Base-by-base conservation (phyloP, 2,888 invertebrate genomes). In the Eupithecia abbreviata region DNA sequence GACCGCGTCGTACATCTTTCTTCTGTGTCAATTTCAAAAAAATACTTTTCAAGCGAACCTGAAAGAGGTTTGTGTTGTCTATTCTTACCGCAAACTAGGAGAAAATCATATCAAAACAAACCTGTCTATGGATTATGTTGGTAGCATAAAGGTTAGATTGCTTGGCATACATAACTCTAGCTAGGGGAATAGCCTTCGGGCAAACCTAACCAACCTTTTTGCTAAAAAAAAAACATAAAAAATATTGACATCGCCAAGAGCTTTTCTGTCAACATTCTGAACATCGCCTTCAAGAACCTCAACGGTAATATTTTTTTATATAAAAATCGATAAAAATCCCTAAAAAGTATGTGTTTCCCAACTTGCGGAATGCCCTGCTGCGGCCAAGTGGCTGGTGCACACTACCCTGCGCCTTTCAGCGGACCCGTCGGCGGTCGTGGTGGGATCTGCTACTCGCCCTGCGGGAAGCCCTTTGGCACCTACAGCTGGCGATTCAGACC, bases 291-390 rank as follows among this genome's bases (percentile, higher is more conserved):
- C 62, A 62, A 30, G 18, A 62, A n/a, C 30, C 62, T 58, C 58
- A 9, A 58, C 30, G 1, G 62, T 62, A 15, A 42, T 3, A 0
- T 66, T 66, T 65, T 65, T 65, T 58, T 58, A 7, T 62, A 62
- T 30, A 30, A 30, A 66, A 66, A 42, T 2, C 42, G 0, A 65
- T 65, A 41, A 66, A 66, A 13, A 13, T 42, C 42, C 55, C 66
- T 42, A 41, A 51, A 71, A 71, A 41, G 0, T 30, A 71, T 71
- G 43, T 69, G 79, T 66, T 76, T 76, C 15, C 75, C 79, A 3
- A 74, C 76, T 15, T 77, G 81, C 47, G 79, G 82, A 9, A 77
- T 81, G 3, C 69, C 69, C 12, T 47, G 69, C 6, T 69, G 47
- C 13, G 58, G 77, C 41, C 69, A 69, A 13, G 47, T 47, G 2